phyloP scores from a whole-genome alignment of 2,888 invertebrate species.

The Caenorhabditis japonica region DNA sequence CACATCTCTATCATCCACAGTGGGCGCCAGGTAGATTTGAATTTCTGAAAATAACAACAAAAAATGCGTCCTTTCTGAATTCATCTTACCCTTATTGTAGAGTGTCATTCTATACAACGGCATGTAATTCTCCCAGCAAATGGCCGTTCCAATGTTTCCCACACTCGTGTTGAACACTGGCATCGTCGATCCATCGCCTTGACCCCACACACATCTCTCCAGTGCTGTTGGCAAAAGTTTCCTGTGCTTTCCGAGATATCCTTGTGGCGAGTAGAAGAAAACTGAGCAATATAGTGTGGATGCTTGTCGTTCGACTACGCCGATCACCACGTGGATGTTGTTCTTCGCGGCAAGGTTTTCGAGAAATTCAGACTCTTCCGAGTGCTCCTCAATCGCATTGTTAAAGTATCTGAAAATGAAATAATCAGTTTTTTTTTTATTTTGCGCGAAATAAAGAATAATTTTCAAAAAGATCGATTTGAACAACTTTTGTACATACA shows the following conservation, averaged over 20 bases:
- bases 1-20: conserved; percentile 72
- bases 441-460: too few species aligned
- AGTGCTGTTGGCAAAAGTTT: conserved; percentile 73
- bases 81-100: conserved; percentile 61
- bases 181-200: conserved; percentile 72
- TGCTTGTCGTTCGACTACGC: conserved; percentile 70
- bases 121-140: conserved; percentile 76
- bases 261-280: conserved; percentile 69
- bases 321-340: conserved; percentile 66
- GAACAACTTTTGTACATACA: not conserved
- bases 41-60: conserved; percentile 67
- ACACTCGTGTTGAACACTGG: conserved; percentile 63
- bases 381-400: conserved; percentile 64
- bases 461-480: not conserved
- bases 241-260: conserved; percentile 69
- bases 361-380: conserved; percentile 57
- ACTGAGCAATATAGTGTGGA: conserved; percentile 74
- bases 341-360: conserved; percentile 44
- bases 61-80: too few species aligned
- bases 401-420: conserved; percentile 62
- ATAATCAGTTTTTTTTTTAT: too few species aligned
- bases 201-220: conserved; percentile 73
- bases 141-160: conserved; percentile 69
- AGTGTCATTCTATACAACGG: conserved; percentile 64
- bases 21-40: conserved; percentile 73